Base-by-base conservation (phyloP, 2,797 vertebrate species). In the Menidia menidia region DNA sequence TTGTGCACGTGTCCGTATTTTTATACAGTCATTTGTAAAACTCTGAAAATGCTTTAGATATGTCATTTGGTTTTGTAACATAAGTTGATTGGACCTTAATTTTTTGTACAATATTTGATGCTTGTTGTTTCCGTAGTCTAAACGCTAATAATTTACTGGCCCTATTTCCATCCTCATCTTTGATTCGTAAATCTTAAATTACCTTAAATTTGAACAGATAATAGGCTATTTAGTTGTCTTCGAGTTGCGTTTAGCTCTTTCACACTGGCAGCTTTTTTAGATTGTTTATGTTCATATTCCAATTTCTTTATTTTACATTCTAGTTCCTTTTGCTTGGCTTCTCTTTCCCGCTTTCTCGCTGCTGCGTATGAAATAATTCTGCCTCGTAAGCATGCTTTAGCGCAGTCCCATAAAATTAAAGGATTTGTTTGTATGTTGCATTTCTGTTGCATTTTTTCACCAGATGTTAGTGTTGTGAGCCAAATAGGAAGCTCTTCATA, bases 1-100 rank as follows among this genome's bases (percentile, higher is more conserved):
- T 6, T 8, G 12, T 16, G 0, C 64, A 71, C 0, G 64, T 68
- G 8, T 80, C 60, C 2, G 18, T 52, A 13, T 77, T 64, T n/a
- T 50, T 55, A 6, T 77, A 80, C 4, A 71, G 1, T 0, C 32
- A 43, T 44, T 66, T 48, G 1, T 73, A 66, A 30, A 55, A 73
- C 5, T 70, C 25, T 31, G 60, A 35, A 18, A 79, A 73, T 0
- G 43, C 65, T 2, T 61, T 4, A 48, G 59, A 3, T 4, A 55
- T 76, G 16, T 78, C 6, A 30, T 70, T n/a, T 4, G 55, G 50
- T 43, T 83, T 83, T 53, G 25, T 44, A 43, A 47, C n/a, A n/a
- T n/a, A 8, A 4, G 14, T 47, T 6, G 4, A 47, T 7, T 8
- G 9, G n/a, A 47, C 13, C 8, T 35, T 35, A 35, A 35, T n/a